Conservation (phyloP, 2,113 vertebrate species). For the Clarias macrocephalus region DNA sequence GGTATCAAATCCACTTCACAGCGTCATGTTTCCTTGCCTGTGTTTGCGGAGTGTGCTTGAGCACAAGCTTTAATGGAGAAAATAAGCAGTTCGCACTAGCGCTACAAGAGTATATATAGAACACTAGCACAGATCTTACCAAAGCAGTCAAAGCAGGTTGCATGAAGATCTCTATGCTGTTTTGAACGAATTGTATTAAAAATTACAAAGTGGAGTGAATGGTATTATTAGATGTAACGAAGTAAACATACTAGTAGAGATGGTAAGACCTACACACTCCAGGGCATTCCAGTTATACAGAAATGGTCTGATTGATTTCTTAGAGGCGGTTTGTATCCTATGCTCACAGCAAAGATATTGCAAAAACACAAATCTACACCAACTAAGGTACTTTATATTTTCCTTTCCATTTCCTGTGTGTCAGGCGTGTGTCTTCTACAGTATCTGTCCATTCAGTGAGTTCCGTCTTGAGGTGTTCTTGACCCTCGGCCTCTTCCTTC, state of each 20-base stretch:
- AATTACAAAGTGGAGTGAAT: background rate
- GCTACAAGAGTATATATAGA: background rate
- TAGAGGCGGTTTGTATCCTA: background rate
- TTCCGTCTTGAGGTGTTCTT: constrained; percentile 50
- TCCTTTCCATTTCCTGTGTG: background rate
- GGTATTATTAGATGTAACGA: background rate
- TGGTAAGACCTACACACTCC: background rate
- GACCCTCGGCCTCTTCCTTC: constrained; percentile 55
- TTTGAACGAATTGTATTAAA: background rate
- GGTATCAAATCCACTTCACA: background rate
- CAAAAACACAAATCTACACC: background rate
- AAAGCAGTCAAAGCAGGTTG: background rate
- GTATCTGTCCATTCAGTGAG: background rate
- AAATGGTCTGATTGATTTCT: background rate
- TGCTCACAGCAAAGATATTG: background rate
- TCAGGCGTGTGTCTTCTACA: background rate
- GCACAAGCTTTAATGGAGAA: constrained; percentile 42
- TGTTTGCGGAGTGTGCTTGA: constrained; percentile 33
- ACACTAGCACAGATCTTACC: background rate
- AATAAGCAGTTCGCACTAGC: constrained; percentile 54
- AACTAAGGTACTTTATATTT: background rate
- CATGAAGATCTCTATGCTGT: no score
- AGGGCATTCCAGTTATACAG: background rate
- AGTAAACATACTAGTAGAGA: no score
- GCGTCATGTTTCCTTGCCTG: constrained; percentile 20